Evolutionary conservation across 2,113 vertebrate species (phyloP).

Genomic region (Paralichthys olivaceus): DNA sequence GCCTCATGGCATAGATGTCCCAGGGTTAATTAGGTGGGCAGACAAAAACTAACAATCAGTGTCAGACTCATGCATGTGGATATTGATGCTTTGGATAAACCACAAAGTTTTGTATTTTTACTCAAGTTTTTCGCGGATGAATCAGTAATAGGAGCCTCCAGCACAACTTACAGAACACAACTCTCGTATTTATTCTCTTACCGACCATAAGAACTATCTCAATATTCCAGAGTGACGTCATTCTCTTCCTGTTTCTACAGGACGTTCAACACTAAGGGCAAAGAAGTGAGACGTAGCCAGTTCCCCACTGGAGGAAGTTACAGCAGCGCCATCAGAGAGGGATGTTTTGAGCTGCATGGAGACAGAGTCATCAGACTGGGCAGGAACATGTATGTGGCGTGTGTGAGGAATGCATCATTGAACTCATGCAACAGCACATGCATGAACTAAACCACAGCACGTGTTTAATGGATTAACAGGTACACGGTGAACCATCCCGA

Average conservation of each 20-base stretch:
- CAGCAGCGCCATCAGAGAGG: conserved; percentile 80
- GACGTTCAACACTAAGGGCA: conserved; percentile 84
- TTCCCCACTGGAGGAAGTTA: conserved; percentile 88
- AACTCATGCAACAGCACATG: background rate
- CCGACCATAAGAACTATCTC: background rate
- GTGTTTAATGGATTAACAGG: conserved; percentile 73
- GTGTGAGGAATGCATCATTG: no score
- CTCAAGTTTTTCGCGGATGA: no score
- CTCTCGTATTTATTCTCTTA: background rate
- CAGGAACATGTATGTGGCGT: conserved; percentile 89
- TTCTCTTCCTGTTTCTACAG: conserved; percentile 71
- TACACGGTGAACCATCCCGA: conserved; percentile 84
- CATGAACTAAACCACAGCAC: background rate
- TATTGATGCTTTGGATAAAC: no score
- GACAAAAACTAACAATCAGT: background rate
- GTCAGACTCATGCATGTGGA: no score
- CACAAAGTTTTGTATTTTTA: no score
- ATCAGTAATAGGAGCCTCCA: no score
- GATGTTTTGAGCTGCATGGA: conserved; percentile 90
- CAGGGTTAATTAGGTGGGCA: conserved; percentile 90
- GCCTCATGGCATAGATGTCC: conserved; percentile 89
- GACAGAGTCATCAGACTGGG: conserved; percentile 90
- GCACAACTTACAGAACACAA: no score
- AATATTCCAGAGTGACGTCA: conserved; percentile 25
- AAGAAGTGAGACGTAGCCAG: conserved; percentile 82